A percentile compares a stretch with the other conserved stretches of the same genome.
Evolutionary conservation across 2,797 vertebrate genomes (phyloP).

Genomic region (Sciaenops ocellatus): DNA sequence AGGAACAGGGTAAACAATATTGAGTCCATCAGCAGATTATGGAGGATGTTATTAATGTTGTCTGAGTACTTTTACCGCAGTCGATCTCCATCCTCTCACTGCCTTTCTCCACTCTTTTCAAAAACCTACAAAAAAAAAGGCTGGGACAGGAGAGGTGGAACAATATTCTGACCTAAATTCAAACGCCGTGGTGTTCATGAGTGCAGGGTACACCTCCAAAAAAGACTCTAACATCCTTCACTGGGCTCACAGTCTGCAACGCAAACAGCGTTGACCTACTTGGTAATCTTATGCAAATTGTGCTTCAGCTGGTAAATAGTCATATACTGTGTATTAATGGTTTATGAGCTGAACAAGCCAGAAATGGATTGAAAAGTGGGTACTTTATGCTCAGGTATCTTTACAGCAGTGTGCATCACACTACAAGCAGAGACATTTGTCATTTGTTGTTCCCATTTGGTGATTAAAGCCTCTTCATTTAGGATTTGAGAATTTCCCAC

Average conservation of each 20-base stretch:
- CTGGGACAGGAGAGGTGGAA: constrained; percentile 26
- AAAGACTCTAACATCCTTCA: constrained; percentile 4
- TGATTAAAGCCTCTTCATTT: not conserved
- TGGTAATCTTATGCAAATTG: constrained; percentile 58
- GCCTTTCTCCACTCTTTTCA: constrained; percentile 15
- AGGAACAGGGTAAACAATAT: constrained; percentile 51
- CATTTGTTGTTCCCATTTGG: not conserved
- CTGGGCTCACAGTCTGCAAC: constrained; percentile 29
- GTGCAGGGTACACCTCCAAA: constrained; percentile 15
- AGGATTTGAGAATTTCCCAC: not conserved
- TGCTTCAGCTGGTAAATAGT: constrained; percentile 46
- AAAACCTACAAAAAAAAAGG: constrained; percentile 18
- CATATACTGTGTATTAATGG: constrained; percentile 46
- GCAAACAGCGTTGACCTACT: constrained; percentile 64
- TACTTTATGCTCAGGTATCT: constrained; percentile 31
- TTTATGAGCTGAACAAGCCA: constrained; percentile 48
- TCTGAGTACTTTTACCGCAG: constrained; percentile 29
- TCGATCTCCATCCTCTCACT: constrained; percentile 25
- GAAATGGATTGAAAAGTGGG: constrained; percentile 32
- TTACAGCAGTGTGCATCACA: constrained; percentile 17
- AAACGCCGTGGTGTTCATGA: constrained; percentile 24
- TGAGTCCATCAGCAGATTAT: constrained; percentile 66
- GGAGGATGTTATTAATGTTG: constrained; percentile 54
- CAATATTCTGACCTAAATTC: constrained; percentile 67
- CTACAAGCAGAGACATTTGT: not conserved